Base-by-base conservation (phyloP, 2,888 invertebrate genomes). In the Lasioglossum marginatum region DNA sequence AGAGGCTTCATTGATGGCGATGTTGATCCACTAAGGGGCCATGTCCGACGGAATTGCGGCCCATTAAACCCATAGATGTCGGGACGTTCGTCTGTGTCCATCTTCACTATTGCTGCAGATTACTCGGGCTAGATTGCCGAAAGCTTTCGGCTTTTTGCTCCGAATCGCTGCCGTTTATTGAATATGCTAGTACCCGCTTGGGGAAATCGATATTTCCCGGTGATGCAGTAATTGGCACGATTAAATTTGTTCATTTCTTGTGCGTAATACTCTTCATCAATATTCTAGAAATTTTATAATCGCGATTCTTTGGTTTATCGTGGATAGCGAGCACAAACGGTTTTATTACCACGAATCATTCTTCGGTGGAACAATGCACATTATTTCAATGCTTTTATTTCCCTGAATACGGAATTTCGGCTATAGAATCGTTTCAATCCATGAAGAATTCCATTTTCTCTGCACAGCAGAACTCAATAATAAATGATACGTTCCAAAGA, bases 1-100 rank as follows among this genome's bases (percentile, higher is more conserved):
- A 2, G 70, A 14, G 70, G 23, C 40, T 40, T n/a, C 70, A 37
- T 70, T 70, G 70, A 70, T 70, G 37, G 70, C 37, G 63, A 63
- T 23, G 70, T 70, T 37, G 70, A 70, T 70, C 70, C 37, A 37
- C 37, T 70, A 70, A 70, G 5, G n/a, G 70, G 14, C 37, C 23
- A 12, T n/a, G 70, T 70, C 40, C n/a, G 40, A 23, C n/a, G 40
- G n/a, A n/a, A 70, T 70, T 40, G 70, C 40, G 10, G 40, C 12
- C 70, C 70, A 37, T 70, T 70, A 70, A 40, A 34, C 37, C n/a
- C 37, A 14, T n/a, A 5, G 70, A 37, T n/a, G n/a, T 40, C 70
- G 4, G 23, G 70, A 37, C 23, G 37, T 40, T 70, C 70, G n/a
- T 40, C 34, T 70, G n/a, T 70, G 70, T 34, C 23, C 23, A 34